phyloP scores from a whole-genome alignment of 2,888 invertebrate genomes.

The Drosophila rubida region DNA sequence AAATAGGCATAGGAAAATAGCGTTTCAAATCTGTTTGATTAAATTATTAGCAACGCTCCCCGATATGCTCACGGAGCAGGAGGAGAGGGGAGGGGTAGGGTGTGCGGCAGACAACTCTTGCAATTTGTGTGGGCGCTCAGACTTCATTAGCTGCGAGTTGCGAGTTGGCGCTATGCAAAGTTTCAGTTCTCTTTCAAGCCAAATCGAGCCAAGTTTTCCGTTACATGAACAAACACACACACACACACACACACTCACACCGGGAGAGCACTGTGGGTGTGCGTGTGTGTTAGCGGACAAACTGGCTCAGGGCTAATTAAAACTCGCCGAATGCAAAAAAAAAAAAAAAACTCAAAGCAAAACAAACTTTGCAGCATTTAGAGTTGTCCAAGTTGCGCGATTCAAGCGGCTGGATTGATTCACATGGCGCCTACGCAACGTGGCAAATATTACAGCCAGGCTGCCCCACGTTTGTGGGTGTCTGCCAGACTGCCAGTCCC shows the following conservation, averaged over 20 bases:
- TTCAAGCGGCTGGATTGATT: slow-evolving; percentile 17
- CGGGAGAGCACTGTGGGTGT: slow-evolving; percentile 7
- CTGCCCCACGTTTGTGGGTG: slow-evolving; percentile 41
- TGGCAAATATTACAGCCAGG: slow-evolving; percentile 4
- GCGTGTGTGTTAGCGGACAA: slow-evolving; percentile 52
- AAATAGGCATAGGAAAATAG: slow-evolving; percentile 52
- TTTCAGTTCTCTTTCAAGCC: slow-evolving; percentile 28
- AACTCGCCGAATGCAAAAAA: slow-evolving; percentile 39
- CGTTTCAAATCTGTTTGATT: slow-evolving; percentile 57
- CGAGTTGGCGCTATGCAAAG: slow-evolving; percentile 30
- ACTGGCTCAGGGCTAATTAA: slow-evolving; percentile 82
- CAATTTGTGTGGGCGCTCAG: slow-evolving; percentile 35
- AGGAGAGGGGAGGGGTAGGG: neutral
- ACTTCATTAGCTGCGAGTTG: slow-evolving; percentile 51
- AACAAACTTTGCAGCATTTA: slow-evolving; percentile 58
- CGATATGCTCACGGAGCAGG: slow-evolving; percentile 9
- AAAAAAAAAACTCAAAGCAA: slow-evolving; percentile 17
- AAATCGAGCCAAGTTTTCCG: slow-evolving; percentile 62
- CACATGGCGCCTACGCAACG: slow-evolving; percentile 23
- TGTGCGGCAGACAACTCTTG: neutral
- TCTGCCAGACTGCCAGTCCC: neutral
- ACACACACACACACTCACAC: too few species aligned
- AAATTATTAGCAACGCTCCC: slow-evolving; percentile 56
- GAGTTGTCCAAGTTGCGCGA: slow-evolving; percentile 43
- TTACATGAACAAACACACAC: slow-evolving; percentile 46